Conservation (phyloP, 2,797 vertebrate species). For the Pseudocheirus occidentalis region DNA sequence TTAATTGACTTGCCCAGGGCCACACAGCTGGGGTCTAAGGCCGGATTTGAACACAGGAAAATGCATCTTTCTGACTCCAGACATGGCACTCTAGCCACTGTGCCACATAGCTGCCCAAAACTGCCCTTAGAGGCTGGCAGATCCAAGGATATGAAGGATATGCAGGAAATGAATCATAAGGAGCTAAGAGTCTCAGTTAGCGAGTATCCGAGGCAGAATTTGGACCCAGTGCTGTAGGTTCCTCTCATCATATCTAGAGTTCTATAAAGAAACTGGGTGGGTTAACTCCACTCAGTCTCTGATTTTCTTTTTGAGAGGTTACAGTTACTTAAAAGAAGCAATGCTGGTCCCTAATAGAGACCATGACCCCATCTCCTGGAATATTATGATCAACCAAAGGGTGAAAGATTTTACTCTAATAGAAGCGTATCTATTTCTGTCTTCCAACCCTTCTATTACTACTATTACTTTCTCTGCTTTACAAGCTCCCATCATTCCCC, state of each 20-base stretch:
- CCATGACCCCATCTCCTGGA: neutral
- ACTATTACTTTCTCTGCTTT: neutral
- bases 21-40: too few relatives aligned
- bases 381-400: neutral
- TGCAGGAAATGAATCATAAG: neutral
- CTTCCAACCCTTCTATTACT: neutral
- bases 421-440: neutral
- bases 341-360: neutral
- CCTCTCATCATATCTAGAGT: neutral
- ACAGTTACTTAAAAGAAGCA: neutral
- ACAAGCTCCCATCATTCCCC: neutral
- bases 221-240: neutral
- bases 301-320: neutral
- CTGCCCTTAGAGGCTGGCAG: neutral
- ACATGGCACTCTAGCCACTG: neutral
- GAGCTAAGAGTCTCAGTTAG: neutral
- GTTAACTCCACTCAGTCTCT: neutral
- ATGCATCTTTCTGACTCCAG: neutral
- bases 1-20: too few relatives aligned
- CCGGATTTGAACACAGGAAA: neutral
- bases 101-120: neutral
- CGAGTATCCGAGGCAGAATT: neutral
- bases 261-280: neutral
- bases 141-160: neutral
- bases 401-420: neutral